A percentile compares a stretch with the other conserved stretches of the same genome.
phyloP scores from a whole-genome alignment of 2,888 invertebrate species.

The Perizoma flavofasciatum region DNA sequence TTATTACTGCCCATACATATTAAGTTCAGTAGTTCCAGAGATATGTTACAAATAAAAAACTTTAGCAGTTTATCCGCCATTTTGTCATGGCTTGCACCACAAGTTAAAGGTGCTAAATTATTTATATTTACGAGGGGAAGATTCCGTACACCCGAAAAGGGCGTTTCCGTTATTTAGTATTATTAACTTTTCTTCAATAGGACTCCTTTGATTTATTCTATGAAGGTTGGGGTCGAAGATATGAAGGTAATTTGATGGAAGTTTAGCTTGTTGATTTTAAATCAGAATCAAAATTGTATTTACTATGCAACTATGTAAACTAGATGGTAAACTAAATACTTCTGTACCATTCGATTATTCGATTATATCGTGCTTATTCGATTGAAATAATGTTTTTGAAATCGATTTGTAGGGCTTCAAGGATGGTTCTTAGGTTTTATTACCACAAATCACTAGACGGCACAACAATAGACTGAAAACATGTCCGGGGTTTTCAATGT shows the following conservation, averaged over 20 bases:
- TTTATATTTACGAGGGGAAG: conserved; percentile 66
- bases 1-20: too few species aligned
- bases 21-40: too few species aligned
- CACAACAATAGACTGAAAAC: too few species aligned
- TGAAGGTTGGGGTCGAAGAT: conserved; percentile 28
- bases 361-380: too few species aligned
- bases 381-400: too few species aligned
- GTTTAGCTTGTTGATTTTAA: conserved; percentile 5
- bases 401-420: too few species aligned
- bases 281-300: not conserved
- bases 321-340: too few species aligned
- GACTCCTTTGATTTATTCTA: conserved; percentile 33
- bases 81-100: conserved; percentile 37
- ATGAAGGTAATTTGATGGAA: conserved; percentile 23
- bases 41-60: too few species aligned
- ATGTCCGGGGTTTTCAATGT: too few species aligned
- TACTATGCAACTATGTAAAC: conserved; percentile 2
- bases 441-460: too few species aligned
- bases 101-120: conserved; percentile 60
- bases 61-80: conserved; percentile 38
- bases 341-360: too few species aligned
- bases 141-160: conserved; percentile 50
- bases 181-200: conserved; percentile 46
- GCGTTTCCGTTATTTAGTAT: conserved; percentile 49
- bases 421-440: too few species aligned